These are phyloP conservation scores for Amphimallon solstitiale DNA, from an alignment of 2,888 invertebrate species.

Conservation along the genomic window DNA sequence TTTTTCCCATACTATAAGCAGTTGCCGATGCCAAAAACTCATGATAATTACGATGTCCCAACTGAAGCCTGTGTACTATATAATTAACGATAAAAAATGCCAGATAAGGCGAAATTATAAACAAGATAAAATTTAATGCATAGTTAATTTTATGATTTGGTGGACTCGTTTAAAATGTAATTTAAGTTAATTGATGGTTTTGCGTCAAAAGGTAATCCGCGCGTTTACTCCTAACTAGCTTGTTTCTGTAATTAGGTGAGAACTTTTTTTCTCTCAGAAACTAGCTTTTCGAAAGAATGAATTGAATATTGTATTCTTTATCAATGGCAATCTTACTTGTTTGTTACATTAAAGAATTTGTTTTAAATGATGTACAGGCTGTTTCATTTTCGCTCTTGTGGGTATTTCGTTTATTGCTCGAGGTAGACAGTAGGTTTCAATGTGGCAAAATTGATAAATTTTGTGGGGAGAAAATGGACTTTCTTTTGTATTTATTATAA, in stretches of 20 bases:
- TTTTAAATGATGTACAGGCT: too few species aligned
- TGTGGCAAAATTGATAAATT: too few species aligned
- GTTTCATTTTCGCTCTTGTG: too few species aligned
- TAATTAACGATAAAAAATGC: constrained; percentile 33
- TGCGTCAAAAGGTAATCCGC: constrained; percentile 9
- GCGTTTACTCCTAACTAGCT: neutral
- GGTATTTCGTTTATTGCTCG: too few species aligned
- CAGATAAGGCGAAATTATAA: constrained; percentile 36
- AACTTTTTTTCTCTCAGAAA: too few species aligned
- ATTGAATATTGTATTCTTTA: too few species aligned
- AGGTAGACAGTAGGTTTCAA: too few species aligned
- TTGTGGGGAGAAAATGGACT: too few species aligned
- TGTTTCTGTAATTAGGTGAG: neutral
- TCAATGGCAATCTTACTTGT: too few species aligned
- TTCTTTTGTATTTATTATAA: too few species aligned
- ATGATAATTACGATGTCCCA: constrained; percentile 25
- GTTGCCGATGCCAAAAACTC: constrained; percentile 15
- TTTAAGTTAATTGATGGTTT: constrained; percentile 32
- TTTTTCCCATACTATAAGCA: constrained; percentile 6
- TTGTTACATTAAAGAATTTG: too few species aligned
- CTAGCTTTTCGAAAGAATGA: too few species aligned
- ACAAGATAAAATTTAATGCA: constrained; percentile 38
- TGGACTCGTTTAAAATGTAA: constrained; percentile 36
- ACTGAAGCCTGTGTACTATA: constrained; percentile 10
- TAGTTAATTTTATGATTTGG: constrained; percentile 37